Conservation (phyloP, 2,113 vertebrate genomes). For the Trichomycterus rosablanca region DNA sequence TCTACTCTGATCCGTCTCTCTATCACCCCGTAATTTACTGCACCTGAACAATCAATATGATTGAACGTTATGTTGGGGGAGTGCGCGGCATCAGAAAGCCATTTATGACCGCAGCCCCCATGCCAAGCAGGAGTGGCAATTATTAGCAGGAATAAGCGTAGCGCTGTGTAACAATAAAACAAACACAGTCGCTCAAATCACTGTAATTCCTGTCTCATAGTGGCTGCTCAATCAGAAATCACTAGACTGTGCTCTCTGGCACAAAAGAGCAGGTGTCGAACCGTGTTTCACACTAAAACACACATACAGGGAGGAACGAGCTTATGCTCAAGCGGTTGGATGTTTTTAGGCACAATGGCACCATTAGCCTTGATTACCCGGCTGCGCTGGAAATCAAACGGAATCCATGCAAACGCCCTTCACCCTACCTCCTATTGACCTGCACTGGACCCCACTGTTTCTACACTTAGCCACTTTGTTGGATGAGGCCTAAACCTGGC, state of each 20-base stretch:
- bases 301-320: conserved; percentile 29
- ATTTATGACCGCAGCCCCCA: conserved; percentile 60
- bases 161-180: conserved; percentile 52
- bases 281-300: conserved; percentile 59
- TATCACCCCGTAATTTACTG: conserved; percentile 57
- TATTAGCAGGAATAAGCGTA: conserved; percentile 53
- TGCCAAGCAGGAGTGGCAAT: conserved; percentile 51
- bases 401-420: conserved; percentile 48
- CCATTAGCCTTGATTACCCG: conserved; percentile 69
- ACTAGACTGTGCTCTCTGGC: conserved; percentile 60
- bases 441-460: conserved; percentile 31
- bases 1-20: background rate
- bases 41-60: conserved; percentile 61
- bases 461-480: conserved; percentile 66
- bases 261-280: conserved; percentile 88
- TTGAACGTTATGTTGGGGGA: conserved; percentile 43
- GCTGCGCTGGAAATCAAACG: conserved; percentile 49
- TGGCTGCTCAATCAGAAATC: conserved; percentile 47
- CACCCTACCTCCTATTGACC: conserved; percentile 31
- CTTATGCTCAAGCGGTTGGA: too few species aligned
- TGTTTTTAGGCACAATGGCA: conserved; percentile 60
- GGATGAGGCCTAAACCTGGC: conserved; percentile 65
- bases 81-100: conserved; percentile 10
- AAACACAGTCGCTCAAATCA: conserved; percentile 57
- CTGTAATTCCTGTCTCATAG: conserved; percentile 63